Base-by-base conservation (phyloP, 2,113 vertebrate species). In the Mus spicilegus region DNA sequence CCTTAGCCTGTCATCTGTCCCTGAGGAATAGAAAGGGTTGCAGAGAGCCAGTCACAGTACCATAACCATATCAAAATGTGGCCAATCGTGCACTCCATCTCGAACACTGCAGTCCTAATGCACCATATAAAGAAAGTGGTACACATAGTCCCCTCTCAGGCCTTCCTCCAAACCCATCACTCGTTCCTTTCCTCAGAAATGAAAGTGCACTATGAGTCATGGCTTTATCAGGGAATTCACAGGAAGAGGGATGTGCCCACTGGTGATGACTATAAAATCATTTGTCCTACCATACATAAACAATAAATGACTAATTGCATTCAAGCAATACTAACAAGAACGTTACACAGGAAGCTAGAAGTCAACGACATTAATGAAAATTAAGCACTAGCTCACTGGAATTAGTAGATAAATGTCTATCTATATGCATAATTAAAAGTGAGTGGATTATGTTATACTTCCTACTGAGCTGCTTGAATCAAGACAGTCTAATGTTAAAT, bases 401-500 rank as follows among this genome's bases (percentile, higher is more conserved):
- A 89, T 75, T 58, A 87, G 95, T 87, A 94, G 91, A 94, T 95
- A 96, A 90, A 86, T 95, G 96, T 76, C 87, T 96, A 73, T 87
- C 13, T 78, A 56, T 95, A 92, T 82, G 67, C 94, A 80, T 95
- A 97, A 95, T 96, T 97, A 94, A 95, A 93, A 95, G 72, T 91
- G 93, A 97, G 94, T 75, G n/a, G 95, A 91, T 96, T 95, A 95
- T 80, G 42, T 85, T 77, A 93, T 36, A 0, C 95, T 96, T 95
- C 87, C 93, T 93, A 85, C 56, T 78, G 77, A 95, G 92, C 84
- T 96, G 78, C 67, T 96, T 92, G 95, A 97, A 97, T 95, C 56
- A 96, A 92, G 88, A 73, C 90, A 95, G 90, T 87, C 54, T 96
- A 92, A 93, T 89, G 63, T 95, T 93, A 96, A 97, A 87, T 82